Percentiles rank a stretch among this genome's conserved stretches.
phyloP scores from a whole-genome alignment of 1,140 invertebrate genomes.

The Atta texana region DNA sequence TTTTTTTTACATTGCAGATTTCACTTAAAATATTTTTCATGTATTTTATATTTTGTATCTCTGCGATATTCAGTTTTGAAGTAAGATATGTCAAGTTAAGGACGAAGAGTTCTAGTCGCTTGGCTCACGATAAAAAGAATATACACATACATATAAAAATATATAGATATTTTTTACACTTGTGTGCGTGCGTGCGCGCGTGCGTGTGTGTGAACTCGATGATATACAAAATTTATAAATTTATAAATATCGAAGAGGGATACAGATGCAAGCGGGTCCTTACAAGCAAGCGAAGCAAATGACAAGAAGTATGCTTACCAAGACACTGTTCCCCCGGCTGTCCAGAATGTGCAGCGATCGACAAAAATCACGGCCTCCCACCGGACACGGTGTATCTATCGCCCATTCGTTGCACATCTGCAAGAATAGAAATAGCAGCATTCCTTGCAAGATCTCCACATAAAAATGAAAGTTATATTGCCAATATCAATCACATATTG shows the following conservation, averaged over 20 bases:
- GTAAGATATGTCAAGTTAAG: constrained; percentile 18
- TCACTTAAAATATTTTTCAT: neutral
- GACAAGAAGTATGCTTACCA: constrained; percentile 81
- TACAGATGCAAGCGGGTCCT: neutral
- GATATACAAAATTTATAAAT: constrained; percentile 55
- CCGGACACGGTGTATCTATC: constrained; percentile 89
- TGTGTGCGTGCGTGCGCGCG: no score
- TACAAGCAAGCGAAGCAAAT: neutral
- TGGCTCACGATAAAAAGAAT: constrained; percentile 6
- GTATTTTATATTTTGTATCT: neutral
- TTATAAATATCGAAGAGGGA: constrained; percentile 8
- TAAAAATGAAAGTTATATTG: constrained; percentile 20
- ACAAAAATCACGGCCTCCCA: constrained; percentile 88
- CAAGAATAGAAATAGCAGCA: constrained; percentile 52
- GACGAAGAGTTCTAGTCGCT: neutral
- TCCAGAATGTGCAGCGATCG: constrained; percentile 90
- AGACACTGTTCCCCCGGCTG: constrained; percentile 88
- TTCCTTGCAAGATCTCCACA: neutral
- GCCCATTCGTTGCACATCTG: constrained; percentile 89
- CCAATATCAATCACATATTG: constrained; percentile 33
- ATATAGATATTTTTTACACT: neutral
- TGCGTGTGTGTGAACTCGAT: neutral
- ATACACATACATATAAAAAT: neutral
- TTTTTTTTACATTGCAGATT: neutral
- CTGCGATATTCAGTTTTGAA: neutral